Base-by-base conservation (phyloP, 2,797 vertebrate species). In the Protonibea diacanthus region DNA sequence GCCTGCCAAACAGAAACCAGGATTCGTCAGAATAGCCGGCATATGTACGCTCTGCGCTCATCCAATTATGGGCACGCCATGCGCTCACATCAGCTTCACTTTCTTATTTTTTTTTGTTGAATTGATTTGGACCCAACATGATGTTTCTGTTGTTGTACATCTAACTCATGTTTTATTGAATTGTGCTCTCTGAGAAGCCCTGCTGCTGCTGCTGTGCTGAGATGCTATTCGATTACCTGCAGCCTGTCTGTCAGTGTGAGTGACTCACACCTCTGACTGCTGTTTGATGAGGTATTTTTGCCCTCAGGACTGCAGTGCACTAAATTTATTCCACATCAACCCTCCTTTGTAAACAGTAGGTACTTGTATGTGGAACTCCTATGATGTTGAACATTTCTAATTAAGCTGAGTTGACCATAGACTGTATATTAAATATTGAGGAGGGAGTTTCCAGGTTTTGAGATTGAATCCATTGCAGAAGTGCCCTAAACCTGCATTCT, bases 151-250 rank as follows among this genome's bases (percentile, higher is more conserved):
- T 80, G 49, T 70, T 20, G 68, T 53, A 61, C 53, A 65, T 71
- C 45, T 29, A 51, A 56, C 51, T 70, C 25, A 13, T 29, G 42
- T 29, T 71, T 71, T 74, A 83, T 81, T 3, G 74, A 81, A 61
- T 73, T 82, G 63, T 63, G 51, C 25, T 78, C 60, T 49, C 76
- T 29, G 15, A 70, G 83, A 78, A 73, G 68, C 61, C 0, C 48
- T 0, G 72, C 71, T 80, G 68, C 71, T 80, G 68, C 2, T 48
- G 78, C 53, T 57, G 75, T 15, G 55, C 73, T 38, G 44, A 57
- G 59, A 70, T 44, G 67, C 45, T 59, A 67, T 81, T 86, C 70
- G 67, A 87, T 85, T 77, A 82, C 55, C 82, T 67, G 69, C 20
- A 55, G 71, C 47, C 78, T 72, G 69, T 51, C 74, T 45, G 76